A percentile compares a stretch with the other conserved stretches of the same genome.
These are phyloP conservation scores for Ceratosolen solmsi DNA, from an alignment of 1,140 invertebrate genomes.

Conservation along the genomic window DNA sequence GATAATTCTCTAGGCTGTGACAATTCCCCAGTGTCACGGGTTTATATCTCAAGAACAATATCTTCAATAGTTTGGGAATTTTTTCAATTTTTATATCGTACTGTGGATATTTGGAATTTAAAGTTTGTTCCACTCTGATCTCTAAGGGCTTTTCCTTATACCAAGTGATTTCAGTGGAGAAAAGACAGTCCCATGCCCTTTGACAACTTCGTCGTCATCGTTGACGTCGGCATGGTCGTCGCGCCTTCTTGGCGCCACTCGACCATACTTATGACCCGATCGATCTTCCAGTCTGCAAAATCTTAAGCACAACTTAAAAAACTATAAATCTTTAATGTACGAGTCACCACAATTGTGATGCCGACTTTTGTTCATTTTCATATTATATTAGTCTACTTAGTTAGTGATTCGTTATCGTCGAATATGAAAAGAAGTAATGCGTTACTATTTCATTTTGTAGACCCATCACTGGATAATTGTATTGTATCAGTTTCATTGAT, in stretches of 20 bases:
- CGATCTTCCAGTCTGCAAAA: conserved; percentile 59
- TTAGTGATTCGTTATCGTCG: background rate
- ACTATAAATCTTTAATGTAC: conserved; percentile 15
- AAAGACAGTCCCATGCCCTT: background rate
- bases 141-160: background rate
- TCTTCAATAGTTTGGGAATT: background rate
- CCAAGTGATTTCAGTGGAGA: background rate
- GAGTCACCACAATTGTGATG: conserved; percentile 7
- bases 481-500: background rate
- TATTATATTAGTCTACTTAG: background rate
- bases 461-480: background rate
- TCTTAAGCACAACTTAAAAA: conserved; percentile 53
- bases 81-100: conserved; percentile 17
- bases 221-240: conserved; percentile 40
- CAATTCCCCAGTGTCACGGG: background rate
- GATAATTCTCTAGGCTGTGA: background rate
- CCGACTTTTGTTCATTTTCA: background rate
- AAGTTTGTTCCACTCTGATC: background rate
- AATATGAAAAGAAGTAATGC: background rate
- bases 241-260: conserved; percentile 60
- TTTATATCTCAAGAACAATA: background rate
- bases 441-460: background rate
- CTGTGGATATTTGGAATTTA: background rate
- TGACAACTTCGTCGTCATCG: background rate
- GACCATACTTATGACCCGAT: conserved; percentile 53